These are phyloP conservation scores for Tridacna crocea DNA, from an alignment of 2,888 invertebrate species.

Conservation along the genomic window DNA sequence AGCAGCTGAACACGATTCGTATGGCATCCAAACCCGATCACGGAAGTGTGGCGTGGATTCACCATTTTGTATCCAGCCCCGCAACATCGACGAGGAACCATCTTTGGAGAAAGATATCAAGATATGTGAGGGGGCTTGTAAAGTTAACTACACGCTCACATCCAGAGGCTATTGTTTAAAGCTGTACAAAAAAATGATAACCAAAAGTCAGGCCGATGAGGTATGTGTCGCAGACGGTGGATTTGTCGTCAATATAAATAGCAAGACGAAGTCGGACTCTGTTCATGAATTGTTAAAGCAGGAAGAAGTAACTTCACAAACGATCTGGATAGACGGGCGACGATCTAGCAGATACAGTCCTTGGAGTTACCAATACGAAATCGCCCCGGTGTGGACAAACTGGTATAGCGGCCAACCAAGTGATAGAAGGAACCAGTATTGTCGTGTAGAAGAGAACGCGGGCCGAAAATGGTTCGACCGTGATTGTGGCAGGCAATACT, in stretches of 20 bases:
- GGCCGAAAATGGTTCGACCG: conserved; percentile 23
- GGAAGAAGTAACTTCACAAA: neutral
- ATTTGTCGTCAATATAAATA: conserved; percentile 12
- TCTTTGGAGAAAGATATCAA: neutral
- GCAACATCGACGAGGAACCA: neutral
- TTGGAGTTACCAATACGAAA: conserved; percentile 20
- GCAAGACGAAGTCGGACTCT: conserved; percentile 9
- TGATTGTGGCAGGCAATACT: neutral
- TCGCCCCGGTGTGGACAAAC: conserved; percentile 6
- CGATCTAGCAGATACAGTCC: neutral
- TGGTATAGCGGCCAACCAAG: conserved; percentile 14
- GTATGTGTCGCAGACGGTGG: neutral
- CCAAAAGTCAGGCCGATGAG: neutral
- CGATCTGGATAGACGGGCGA: conserved; percentile 25
- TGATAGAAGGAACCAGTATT: neutral
- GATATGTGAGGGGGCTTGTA: conserved; percentile 8
- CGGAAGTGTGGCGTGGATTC: conserved; percentile 14
- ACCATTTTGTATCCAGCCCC: conserved; percentile 14
- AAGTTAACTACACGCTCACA: neutral
- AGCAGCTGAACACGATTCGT: neutral
- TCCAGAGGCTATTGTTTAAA: conserved; percentile 11
- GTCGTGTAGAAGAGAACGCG: conserved; percentile 6
- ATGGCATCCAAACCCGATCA: neutral
- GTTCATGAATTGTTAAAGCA: neutral
- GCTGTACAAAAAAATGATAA: neutral